Conservation (phyloP, 2,113 vertebrate genomes). For the Leptobrachium ailaonicum region DNA sequence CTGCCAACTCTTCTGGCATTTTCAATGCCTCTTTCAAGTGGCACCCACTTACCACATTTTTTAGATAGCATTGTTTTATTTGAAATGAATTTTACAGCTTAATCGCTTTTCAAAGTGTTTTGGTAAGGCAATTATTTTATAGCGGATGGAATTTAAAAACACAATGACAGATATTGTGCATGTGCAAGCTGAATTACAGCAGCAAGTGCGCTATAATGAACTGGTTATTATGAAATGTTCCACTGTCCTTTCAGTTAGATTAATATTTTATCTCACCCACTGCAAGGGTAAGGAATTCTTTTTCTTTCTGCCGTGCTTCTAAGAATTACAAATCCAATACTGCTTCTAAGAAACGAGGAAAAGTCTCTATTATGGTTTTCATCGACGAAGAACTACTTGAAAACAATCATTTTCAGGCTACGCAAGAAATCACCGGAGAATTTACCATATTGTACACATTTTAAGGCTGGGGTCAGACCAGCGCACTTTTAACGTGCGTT, state of each 20-base stretch:
- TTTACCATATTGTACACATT: slow-evolving; percentile 24
- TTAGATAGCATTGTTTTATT: slow-evolving; percentile 48
- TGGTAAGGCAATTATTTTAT: slow-evolving; percentile 21
- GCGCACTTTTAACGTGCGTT: too few species aligned
- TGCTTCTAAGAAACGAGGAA: slow-evolving; percentile 35
- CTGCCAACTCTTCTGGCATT: slow-evolving; percentile 44
- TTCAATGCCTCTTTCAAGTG: slow-evolving; percentile 36
- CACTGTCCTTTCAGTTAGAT: neutral
- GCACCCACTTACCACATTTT: slow-evolving; percentile 50
- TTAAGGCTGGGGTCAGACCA: too few species aligned
- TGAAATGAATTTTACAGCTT: slow-evolving; percentile 39
- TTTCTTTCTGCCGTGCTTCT: slow-evolving; percentile 8
- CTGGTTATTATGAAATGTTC: neutral
- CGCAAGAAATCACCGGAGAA: slow-evolving; percentile 12
- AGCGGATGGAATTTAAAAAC: neutral
- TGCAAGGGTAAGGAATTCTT: neutral
- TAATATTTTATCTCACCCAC: neutral
- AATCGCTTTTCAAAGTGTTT: slow-evolving; percentile 30
- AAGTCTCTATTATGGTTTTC: slow-evolving; percentile 28
- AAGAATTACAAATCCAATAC: slow-evolving; percentile 32
- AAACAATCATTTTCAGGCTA: slow-evolving; percentile 15
- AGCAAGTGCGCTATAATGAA: too few species aligned
- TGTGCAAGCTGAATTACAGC: neutral
- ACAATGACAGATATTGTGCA: neutral
- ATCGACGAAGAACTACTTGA: slow-evolving; percentile 10